Evolutionary conservation across 2,888 invertebrate genomes (phyloP), one percentile per base, ranked within the genome.

Genomic region (Drosophila rellima): DNA sequence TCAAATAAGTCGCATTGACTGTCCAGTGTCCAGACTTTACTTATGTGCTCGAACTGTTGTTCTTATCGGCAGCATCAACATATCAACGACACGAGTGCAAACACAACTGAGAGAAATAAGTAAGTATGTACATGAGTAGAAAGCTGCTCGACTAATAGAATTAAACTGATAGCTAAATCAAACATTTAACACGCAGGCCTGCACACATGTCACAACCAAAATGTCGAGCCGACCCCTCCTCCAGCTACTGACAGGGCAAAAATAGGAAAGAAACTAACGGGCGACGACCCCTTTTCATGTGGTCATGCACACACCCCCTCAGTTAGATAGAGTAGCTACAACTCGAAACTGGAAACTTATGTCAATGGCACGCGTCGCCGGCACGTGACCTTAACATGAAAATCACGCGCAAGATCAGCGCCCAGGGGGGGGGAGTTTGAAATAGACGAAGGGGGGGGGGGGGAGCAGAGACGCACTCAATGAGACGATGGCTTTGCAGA

Each of bases 341-440:
- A 64, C 77, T 74, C 52, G 82, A 66, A 76, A 89, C 82, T 89
- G 71, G 39, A 84, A 86, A 86, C 85, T 86, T 86, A 89, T 86
- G 85, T 87, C 88, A 82, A 56, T 56, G 85, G 82, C 85, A 86
- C 85, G 85, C 89, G 85, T 74, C 71, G 50, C 20, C 47, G 88
- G 82, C 86, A 87, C 86, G 86, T 87, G 86, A 89, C 86, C 82
- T 74, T 77, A 78, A 86, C 82, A 83, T 80, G 82, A 80, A 89
- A 89, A 85, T 89, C 80, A 83, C 82, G 80, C 85, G 70, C 75
- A 82, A 89, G 80, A 84, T 86, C 84, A 76, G 55, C 74, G 62
- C 72, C 52, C 55, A 47, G 23, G 39, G 54, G 71, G 64, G 57
- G 29, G 20, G 44, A n/a, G n/a, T 0, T 23, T 18, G 18, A 35